Conservation (phyloP, 2,797 vertebrate genomes). For the Squalus acanthias region DNA sequence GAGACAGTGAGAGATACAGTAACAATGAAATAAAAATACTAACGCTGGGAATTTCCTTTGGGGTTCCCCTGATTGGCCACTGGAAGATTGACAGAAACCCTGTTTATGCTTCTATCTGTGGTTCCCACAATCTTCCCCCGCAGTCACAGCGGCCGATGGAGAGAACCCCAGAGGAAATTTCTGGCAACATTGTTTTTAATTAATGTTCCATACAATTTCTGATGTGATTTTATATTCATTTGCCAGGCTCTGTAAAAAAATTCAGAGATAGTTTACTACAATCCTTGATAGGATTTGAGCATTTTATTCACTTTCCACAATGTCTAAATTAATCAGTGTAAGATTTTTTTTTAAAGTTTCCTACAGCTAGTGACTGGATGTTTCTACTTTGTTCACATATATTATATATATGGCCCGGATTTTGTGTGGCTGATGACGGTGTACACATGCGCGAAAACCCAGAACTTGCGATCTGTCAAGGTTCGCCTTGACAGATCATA, state of each 20-base stretch:
- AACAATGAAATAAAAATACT: not conserved
- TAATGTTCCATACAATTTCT: not conserved
- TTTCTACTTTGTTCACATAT: not conserved
- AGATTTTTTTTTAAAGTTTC: not conserved
- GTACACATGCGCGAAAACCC: too few species aligned
- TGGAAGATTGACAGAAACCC: slow-evolving; percentile 10
- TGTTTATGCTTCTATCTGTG: not conserved
- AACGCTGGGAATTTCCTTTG: not conserved
- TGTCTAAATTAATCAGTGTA: not conserved
- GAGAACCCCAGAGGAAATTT: slow-evolving; percentile 26
- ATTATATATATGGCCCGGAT: not conserved
- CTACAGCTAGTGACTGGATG: not conserved
- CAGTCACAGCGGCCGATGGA: not conserved
- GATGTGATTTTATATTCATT: not conserved
- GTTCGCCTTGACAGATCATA: too few species aligned
- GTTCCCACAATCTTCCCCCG: not conserved
- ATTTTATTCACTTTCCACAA: not conserved
- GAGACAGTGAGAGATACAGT: not conserved
- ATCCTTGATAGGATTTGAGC: not conserved
- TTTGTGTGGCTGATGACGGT: too few species aligned
- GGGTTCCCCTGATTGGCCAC: not conserved
- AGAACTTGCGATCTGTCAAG: too few species aligned
- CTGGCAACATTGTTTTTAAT: not conserved
- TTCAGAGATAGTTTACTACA: not conserved
- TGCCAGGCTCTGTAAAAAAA: not conserved